A percentile compares a stretch with the other conserved stretches of the same genome.
Evolutionary conservation across 1,140 invertebrate species (phyloP).

Genomic region (Pseudoatta argentina): DNA sequence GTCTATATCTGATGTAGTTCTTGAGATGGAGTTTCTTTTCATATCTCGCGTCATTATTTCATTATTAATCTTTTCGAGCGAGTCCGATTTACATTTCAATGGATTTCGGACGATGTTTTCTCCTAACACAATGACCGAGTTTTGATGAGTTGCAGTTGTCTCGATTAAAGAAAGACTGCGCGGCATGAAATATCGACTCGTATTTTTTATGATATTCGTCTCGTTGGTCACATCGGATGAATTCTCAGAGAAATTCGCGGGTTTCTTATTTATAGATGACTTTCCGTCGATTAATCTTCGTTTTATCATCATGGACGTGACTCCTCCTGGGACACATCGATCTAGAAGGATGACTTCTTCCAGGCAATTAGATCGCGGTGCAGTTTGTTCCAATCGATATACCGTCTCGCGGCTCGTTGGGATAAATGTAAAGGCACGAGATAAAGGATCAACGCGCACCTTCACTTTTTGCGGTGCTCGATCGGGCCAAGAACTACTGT

Average conservation of each 20-base stretch:
- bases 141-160: neutral
- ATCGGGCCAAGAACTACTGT: constrained; percentile 80
- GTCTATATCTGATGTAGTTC: constrained; percentile 8
- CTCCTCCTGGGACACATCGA: constrained; percentile 35
- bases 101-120: constrained; percentile 26
- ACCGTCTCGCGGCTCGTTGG: constrained; percentile 67
- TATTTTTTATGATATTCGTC: neutral
- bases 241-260: neutral
- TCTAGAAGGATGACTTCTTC: constrained; percentile 65
- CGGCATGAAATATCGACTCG: constrained; percentile 26
- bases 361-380: constrained; percentile 29
- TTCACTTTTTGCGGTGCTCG: constrained; percentile 74
- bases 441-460: constrained; percentile 77
- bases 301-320: constrained; percentile 34
- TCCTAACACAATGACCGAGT: neutral
- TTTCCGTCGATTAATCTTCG: constrained; percentile 45
- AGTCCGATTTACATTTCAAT: constrained; percentile 26
- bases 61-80: neutral
- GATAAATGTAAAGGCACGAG: constrained; percentile 79
- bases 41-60: neutral
- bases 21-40: neutral
- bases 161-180: constrained; percentile 8
- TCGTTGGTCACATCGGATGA: constrained; percentile 12
- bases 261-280: neutral
- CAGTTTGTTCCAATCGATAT: constrained; percentile 43